A percentile compares a stretch with the other conserved stretches of the same genome.
Evolutionary conservation across 2,888 invertebrate species (phyloP).

Genomic region (Alloscopus bannaensis): DNA sequence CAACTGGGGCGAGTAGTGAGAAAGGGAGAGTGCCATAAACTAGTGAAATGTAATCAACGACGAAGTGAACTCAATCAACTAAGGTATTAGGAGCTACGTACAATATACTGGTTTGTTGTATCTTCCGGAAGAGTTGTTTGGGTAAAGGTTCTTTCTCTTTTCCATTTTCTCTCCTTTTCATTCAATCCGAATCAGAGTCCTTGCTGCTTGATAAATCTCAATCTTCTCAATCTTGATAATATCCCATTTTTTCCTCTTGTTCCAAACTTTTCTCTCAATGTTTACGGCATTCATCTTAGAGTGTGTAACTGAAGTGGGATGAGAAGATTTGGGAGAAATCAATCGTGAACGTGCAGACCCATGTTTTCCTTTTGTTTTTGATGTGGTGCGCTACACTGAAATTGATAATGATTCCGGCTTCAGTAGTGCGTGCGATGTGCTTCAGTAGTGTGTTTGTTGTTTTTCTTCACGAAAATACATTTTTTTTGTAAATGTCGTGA

Average conservation of each 20-base stretch:
- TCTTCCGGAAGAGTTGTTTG: slow-evolving; percentile 33
- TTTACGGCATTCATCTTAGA: background rate
- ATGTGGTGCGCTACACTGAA: too few relatives aligned
- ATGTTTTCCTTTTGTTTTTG: too few relatives aligned
- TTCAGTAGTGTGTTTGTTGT: too few relatives aligned
- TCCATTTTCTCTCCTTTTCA: background rate
- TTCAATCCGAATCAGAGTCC: background rate
- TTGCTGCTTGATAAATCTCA: slow-evolving; percentile 39
- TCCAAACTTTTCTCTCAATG: background rate
- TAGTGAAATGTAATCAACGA: slow-evolving; percentile 56
- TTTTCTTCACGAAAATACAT: too few relatives aligned
- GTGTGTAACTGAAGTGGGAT: too few relatives aligned
- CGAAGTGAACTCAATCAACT: slow-evolving; percentile 54
- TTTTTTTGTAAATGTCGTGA: too few relatives aligned
- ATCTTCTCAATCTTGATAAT: slow-evolving; percentile 37
- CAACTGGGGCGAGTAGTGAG: background rate
- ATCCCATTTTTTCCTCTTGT: slow-evolving; percentile 11
- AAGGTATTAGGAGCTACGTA: slow-evolving; percentile 48
- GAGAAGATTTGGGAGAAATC: too few relatives aligned
- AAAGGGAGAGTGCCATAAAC: slow-evolving; percentile 33
- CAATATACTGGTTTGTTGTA: too few relatives aligned
- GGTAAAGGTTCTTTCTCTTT: slow-evolving; percentile 21
- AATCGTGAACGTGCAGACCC: too few relatives aligned
- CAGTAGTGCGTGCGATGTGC: too few relatives aligned
- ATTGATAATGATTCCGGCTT: too few relatives aligned